Percentiles rank a stretch among this genome's conserved stretches.
phyloP scores from a whole-genome alignment of 2,113 vertebrate species.

The Lasiurus cinereus region DNA sequence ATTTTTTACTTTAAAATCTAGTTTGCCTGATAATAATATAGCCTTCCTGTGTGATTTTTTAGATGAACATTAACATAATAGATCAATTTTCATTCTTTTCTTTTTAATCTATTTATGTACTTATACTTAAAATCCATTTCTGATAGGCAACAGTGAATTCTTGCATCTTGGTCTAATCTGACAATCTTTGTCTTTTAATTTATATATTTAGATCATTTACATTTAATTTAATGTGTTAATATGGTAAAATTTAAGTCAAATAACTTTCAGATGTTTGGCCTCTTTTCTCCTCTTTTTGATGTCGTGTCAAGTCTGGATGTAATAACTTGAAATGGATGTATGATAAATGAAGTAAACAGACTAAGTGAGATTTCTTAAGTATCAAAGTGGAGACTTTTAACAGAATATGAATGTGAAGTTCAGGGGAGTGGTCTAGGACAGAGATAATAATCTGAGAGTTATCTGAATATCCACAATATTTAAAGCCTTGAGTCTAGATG shows the following conservation, averaged over 20 bases:
- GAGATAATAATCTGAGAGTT: not conserved
- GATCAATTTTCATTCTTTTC: not conserved
- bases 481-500: not conserved
- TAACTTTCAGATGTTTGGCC: not conserved
- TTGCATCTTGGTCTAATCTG: not conserved
- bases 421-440: not conserved
- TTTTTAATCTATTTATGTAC: not conserved
- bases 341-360: not conserved
- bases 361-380: not conserved
- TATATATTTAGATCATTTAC: not conserved
- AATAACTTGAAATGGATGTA: not conserved
- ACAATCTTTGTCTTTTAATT: not conserved
- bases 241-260: not conserved
- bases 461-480: not conserved
- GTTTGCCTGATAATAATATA: not conserved
- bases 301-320: not conserved
- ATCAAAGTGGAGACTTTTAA: not conserved
- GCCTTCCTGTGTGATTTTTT: not conserved
- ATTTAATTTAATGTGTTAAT: slow-evolving; percentile 20
- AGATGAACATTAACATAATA: not conserved
- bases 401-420: not conserved
- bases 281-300: not conserved
- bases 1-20: not conserved
- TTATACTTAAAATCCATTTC: slow-evolving; percentile 22
- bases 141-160: not conserved